Evolutionary conservation across 2,797 vertebrate species (phyloP), one percentile per base, ranked within the genome.

Genomic region (Furcifer pardalis): DNA sequence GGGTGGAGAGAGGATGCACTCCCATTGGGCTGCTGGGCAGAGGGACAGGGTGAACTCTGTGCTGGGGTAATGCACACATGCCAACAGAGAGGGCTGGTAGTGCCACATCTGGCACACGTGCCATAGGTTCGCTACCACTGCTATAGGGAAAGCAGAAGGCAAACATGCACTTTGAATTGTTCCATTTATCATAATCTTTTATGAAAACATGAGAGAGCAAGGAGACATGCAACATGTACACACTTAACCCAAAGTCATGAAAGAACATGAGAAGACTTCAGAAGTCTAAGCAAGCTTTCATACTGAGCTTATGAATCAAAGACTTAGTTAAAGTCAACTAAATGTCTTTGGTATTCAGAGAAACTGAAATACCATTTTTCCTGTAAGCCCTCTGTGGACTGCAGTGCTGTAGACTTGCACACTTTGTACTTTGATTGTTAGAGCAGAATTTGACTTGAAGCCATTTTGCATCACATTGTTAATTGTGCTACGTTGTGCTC

Each of bases 281-380:
- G 85, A n/a, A n/a, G n/a, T n/a, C 44, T 4, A 52, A 49, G 65
- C 37, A 13, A n/a, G 49, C 81, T 23, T 82, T 89, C 82, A 73
- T 15, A 32, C 86, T 81, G 62, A 59, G 59, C 69, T 86, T 84
- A 5, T 46, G 81, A 77, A 69, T 40, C 32, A 81, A 89, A 60
- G 52, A 74, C 65, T 84, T 81, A 0, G 0, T 44, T 23, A 78
- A 88, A 82, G 32, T 72, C 81, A 86, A 59, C 8, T 85, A 37
- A 25, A 60, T 79, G 44, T 84, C 15, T 77, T 10, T 89, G 40
- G 8, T 82, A 21, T 87, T 62, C 23, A 66, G 40, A 83, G 30
- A 17, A 62, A 81, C 82, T 88, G 35, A 79, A n/a, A 60, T 72
- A 82, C 88, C 23, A n/a, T 40, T 79, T 44, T 37, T 76, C 44